Percentiles rank a stretch among this genome's conserved stretches.
These are phyloP conservation scores for Hypomesus transpacificus DNA, from an alignment of 2,113 vertebrate genomes.

Conservation along the genomic window DNA sequence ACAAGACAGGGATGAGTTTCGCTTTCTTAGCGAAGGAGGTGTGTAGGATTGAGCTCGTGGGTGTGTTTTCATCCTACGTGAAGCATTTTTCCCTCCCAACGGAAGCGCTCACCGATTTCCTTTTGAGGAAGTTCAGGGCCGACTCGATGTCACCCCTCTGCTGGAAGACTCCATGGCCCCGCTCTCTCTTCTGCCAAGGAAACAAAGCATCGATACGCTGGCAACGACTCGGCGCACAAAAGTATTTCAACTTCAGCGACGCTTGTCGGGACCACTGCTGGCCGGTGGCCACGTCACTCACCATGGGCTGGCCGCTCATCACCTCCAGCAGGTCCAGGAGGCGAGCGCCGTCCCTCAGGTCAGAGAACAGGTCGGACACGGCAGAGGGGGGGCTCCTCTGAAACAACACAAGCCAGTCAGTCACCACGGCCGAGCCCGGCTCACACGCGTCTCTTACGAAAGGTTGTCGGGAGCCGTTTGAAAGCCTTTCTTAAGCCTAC, in stretches of 20 bases:
- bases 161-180: constrained; percentile 82
- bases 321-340: constrained; percentile 90
- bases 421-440: not conserved
- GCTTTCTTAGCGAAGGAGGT: not conserved
- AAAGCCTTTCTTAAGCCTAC: not conserved
- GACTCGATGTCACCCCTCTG: constrained; percentile 86
- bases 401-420: constrained; percentile 37
- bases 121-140: constrained; percentile 84
- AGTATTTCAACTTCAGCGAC: too few species aligned
- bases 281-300: constrained; percentile 58
- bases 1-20: not conserved
- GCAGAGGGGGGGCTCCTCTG: constrained; percentile 76
- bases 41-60: too few species aligned
- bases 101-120: constrained; percentile 73
- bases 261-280: too few species aligned
- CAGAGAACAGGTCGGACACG: constrained; percentile 83
- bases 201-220: constrained; percentile 9
- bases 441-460: not conserved
- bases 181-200: constrained; percentile 79
- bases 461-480: not conserved
- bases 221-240: too few species aligned
- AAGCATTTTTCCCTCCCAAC: not conserved
- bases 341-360: constrained; percentile 79
- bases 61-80: too few species aligned
- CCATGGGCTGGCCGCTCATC: constrained; percentile 83